These are phyloP conservation scores for Dromius quadrimaculatus DNA, from an alignment of 2,888 invertebrate species.

Conservation along the genomic window DNA sequence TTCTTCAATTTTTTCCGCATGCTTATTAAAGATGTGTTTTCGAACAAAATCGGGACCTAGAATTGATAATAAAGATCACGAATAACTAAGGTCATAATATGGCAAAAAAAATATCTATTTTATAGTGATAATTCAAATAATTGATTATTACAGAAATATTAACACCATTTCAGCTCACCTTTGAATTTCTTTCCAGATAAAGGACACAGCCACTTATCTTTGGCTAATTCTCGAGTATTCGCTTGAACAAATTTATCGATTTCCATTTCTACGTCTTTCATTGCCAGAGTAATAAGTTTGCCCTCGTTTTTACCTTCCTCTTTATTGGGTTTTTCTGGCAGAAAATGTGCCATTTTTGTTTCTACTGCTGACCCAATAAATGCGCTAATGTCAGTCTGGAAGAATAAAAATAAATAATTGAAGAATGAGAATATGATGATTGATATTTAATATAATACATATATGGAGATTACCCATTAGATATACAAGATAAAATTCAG, in stretches of 20 bases:
- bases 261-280: constrained; percentile 74
- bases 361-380: constrained; percentile 87
- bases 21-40: constrained; percentile 98
- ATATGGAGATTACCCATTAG: too few species aligned
- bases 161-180: constrained; percentile 64
- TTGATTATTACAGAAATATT: constrained; percentile 24
- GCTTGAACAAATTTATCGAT: constrained; percentile 95
- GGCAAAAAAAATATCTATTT: not conserved
- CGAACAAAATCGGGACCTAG: constrained; percentile 97
- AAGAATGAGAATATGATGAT: too few species aligned
- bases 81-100: not conserved
- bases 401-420: constrained; percentile 51
- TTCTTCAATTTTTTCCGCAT: constrained; percentile 96
- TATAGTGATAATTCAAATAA: not conserved
- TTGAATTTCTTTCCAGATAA: constrained; percentile 99
- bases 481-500: too few species aligned
- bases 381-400: constrained; percentile 76
- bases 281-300: constrained; percentile 63
- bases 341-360: constrained; percentile 89
- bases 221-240: constrained; percentile 96
- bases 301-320: constrained; percentile 72
- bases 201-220: constrained; percentile 99
- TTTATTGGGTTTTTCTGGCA: constrained; percentile 83
- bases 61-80: constrained; percentile 18
- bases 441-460: too few species aligned